Conservation (phyloP, 1,140 invertebrate genomes). For the Drosophila sulfurigaster region DNA sequence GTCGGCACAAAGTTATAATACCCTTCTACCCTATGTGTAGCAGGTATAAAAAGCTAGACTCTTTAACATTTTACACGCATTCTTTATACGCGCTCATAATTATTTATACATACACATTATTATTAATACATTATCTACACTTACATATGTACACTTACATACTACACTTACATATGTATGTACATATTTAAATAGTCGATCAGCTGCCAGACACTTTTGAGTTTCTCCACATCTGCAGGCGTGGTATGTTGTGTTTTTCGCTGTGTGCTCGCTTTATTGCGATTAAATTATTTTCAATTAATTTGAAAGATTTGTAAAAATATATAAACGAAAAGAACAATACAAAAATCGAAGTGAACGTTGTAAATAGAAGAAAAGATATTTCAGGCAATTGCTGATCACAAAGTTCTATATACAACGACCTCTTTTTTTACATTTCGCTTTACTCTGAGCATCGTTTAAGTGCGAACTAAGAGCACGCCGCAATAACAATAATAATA, state of each 20-base stretch:
- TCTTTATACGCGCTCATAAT: not conserved
- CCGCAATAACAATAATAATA: not conserved
- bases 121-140: not conserved
- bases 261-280: not conserved
- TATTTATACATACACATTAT: not conserved
- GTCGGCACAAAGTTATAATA: too few species aligned
- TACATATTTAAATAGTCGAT: too few species aligned
- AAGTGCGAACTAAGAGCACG: not conserved
- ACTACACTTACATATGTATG: not conserved
- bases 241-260: constrained; percentile 35
- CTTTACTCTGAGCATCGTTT: not conserved
- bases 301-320: constrained; percentile 11
- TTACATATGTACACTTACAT: too few species aligned
- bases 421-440: not conserved
- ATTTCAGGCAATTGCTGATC: not conserved
- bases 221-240: constrained; percentile 39
- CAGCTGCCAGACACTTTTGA: constrained; percentile 26
- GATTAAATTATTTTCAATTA: not conserved
- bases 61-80: not conserved
- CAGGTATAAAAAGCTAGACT: too few species aligned
- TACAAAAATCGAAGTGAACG: not conserved
- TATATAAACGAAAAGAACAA: not conserved
- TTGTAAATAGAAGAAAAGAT: constrained; percentile 6
- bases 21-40: too few species aligned
- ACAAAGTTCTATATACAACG: not conserved